Evolutionary conservation across 1,140 invertebrate species (phyloP).

Genomic region (Drosophila rhopaloa): DNA sequence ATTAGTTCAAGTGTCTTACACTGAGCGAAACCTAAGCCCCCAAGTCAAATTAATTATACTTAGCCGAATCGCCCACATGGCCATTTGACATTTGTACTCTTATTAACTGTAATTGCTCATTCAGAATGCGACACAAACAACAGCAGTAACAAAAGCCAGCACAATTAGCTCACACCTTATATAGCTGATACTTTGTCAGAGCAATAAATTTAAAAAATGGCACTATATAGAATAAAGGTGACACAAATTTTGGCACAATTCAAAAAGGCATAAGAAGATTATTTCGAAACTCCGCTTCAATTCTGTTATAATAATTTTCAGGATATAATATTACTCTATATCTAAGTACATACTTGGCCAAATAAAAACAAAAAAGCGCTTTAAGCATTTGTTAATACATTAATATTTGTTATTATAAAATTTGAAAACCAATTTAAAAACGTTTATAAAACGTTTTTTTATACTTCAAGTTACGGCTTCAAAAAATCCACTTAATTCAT

Average conservation of each 20-base stretch:
- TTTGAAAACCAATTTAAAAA: too few relatives aligned
- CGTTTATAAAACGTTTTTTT: too few relatives aligned
- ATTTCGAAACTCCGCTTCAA: too few relatives aligned
- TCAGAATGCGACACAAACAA: slow-evolving; percentile 46
- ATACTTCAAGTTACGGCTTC: too few relatives aligned
- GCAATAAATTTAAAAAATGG: slow-evolving; percentile 8
- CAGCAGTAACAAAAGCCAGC: slow-evolving; percentile 10
- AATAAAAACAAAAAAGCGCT: too few relatives aligned
- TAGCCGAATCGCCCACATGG: slow-evolving; percentile 36
- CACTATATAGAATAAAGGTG: neutral
- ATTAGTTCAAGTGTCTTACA: slow-evolving; percentile 77
- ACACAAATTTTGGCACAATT: neutral
- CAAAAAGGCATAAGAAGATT: slow-evolving; percentile 1
- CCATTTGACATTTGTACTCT: slow-evolving; percentile 54
- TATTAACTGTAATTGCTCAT: slow-evolving; percentile 75
- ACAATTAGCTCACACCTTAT: slow-evolving; percentile 34
- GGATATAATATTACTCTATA: too few relatives aligned
- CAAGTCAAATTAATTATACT: slow-evolving; percentile 76
- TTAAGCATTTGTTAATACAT: too few relatives aligned
- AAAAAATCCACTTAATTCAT: too few relatives aligned
- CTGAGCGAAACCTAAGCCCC: slow-evolving; percentile 65
- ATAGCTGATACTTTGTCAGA: neutral
- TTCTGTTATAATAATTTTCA: too few relatives aligned
- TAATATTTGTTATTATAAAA: too few relatives aligned
- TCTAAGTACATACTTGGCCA: too few relatives aligned